Conservation (phyloP, 2,888 invertebrate genomes). For the Pachycephus smyrnensis region DNA sequence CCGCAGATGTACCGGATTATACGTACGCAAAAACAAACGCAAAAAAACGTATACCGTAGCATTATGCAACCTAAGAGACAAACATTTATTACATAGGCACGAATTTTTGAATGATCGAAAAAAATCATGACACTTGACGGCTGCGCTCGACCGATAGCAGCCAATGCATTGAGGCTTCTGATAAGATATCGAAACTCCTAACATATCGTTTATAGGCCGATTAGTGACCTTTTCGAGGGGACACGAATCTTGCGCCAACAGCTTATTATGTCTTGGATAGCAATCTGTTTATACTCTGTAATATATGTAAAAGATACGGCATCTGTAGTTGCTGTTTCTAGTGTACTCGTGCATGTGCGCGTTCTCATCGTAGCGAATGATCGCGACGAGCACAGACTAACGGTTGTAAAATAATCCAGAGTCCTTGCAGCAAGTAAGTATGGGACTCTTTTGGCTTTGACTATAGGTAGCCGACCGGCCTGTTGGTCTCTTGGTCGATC, state of each 20-base stretch:
- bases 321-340: background rate
- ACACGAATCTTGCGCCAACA: background rate
- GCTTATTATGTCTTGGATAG: background rate
- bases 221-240: background rate
- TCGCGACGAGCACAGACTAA: background rate
- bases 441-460: background rate
- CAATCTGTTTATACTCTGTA: background rate
- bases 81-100: background rate
- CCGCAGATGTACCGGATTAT: background rate
- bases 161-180: background rate
- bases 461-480: background rate
- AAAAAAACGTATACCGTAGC: background rate
- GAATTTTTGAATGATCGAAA: background rate
- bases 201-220: background rate
- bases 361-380: background rate
- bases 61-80: background rate
- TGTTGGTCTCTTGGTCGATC: slow-evolving; percentile 14
- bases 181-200: background rate
- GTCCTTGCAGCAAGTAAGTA: background rate
- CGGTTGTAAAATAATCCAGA: background rate
- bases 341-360: background rate
- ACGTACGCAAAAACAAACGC: background rate
- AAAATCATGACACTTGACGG: background rate
- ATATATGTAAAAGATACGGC: background rate
- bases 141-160: background rate